Percentiles rank a stretch among this genome's conserved stretches.
Conservation (phyloP, 2,888 invertebrate genomes). For the Marronus borbonicus region DNA sequence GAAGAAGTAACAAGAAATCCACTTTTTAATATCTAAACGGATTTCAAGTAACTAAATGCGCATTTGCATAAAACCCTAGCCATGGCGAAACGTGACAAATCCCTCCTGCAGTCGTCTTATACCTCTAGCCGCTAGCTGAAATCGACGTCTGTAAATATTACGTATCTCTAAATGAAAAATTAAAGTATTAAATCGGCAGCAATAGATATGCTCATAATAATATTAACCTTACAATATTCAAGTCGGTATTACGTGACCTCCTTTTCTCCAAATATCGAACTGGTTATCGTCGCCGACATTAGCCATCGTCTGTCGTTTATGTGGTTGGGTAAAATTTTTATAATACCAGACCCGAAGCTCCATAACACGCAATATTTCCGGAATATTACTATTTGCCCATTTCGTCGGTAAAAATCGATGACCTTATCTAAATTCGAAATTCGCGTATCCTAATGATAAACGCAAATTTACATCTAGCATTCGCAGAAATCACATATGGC, state of each 20-base stretch:
- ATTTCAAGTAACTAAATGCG: no score
- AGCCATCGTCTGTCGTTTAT: slow-evolving; percentile 25
- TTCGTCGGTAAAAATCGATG: slow-evolving; percentile 26
- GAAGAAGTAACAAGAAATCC: no score
- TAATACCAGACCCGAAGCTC: background rate
- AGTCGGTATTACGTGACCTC: slow-evolving; percentile 29
- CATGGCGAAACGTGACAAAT: background rate
- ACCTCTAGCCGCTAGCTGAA: background rate
- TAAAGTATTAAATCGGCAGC: background rate
- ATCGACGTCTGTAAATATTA: background rate
- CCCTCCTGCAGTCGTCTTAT: background rate
- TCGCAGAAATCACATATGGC: slow-evolving; percentile 15
- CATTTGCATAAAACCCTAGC: background rate
- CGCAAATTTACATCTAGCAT: slow-evolving; percentile 4
- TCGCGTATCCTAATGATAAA: slow-evolving; percentile 32
- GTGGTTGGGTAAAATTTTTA: background rate
- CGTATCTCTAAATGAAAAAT: background rate
- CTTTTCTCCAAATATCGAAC: slow-evolving; percentile 34
- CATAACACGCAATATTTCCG: slow-evolving; percentile 43
- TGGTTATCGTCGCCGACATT: slow-evolving; percentile 17
- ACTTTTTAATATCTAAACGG: no score
- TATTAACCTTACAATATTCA: slow-evolving; percentile 10
- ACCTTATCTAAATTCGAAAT: slow-evolving; percentile 40
- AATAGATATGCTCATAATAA: background rate
- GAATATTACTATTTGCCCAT: slow-evolving; percentile 13